A percentile compares a stretch with the other conserved stretches of the same genome.
Conservation (phyloP, 2,113 vertebrate genomes). For the Anseranas semipalmata region DNA sequence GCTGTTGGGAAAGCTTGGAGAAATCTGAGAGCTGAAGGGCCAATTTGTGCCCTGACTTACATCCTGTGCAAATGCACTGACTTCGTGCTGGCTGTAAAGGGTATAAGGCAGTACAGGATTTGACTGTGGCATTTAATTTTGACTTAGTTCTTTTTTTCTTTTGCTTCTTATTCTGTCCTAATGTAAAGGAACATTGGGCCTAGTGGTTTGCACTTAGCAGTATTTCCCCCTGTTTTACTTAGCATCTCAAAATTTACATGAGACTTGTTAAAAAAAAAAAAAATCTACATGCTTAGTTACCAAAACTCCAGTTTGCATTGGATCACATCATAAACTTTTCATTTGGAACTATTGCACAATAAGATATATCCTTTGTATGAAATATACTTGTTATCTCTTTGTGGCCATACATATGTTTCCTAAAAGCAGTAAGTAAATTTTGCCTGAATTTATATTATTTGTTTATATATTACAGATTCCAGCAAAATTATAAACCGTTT, state of each 20-base stretch:
- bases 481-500: not conserved
- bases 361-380: not conserved
- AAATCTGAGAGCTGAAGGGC: conserved; percentile 58
- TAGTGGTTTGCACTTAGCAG: not conserved
- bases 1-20: conserved; percentile 67
- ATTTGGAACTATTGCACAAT: not conserved
- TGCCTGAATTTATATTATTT: not conserved
- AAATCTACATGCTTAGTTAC: not conserved
- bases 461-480: too few relatives aligned
- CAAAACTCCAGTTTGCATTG: not conserved
- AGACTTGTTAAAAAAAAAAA: not conserved
- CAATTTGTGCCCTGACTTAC: conserved; percentile 62
- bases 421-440: not conserved
- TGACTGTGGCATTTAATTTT: conserved; percentile 10
- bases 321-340: not conserved
- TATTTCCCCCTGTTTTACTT: not conserved
- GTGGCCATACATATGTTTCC: not conserved
- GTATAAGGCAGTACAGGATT: not conserved
- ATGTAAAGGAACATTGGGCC: not conserved
- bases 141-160: not conserved
- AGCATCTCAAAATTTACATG: not conserved
- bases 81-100: not conserved
- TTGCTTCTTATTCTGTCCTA: not conserved
- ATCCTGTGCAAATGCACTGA: not conserved
- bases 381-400: not conserved